Conservation (phyloP, 2,113 vertebrate genomes). For the Hippocampus barbouri region DNA sequence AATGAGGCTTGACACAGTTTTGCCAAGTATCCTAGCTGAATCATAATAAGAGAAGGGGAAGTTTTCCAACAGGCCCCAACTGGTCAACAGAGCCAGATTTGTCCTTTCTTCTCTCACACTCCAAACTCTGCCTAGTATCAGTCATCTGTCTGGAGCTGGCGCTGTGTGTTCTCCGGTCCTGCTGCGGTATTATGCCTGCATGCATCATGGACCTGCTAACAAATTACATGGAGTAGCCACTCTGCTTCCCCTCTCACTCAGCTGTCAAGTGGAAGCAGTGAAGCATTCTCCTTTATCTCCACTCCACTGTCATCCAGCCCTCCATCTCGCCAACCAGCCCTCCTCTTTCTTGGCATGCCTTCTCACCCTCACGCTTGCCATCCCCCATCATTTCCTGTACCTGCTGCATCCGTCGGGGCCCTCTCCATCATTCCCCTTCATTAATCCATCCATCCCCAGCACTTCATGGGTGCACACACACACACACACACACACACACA, state of each 20-base stretch:
- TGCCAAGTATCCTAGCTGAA: slow-evolving; percentile 5
- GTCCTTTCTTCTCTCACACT: slow-evolving; percentile 18
- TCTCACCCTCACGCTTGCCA: slow-evolving; percentile 16
- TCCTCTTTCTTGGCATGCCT: slow-evolving; percentile 18
- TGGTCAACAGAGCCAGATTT: neutral
- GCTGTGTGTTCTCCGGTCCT: slow-evolving; percentile 39
- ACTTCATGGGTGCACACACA: neutral
- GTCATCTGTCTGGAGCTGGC: slow-evolving; percentile 16
- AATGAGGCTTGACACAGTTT: slow-evolving; percentile 12
- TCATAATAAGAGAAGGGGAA: neutral
- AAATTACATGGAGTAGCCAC: slow-evolving; percentile 73
- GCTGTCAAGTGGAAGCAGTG: slow-evolving; percentile 71
- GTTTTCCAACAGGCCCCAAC: slow-evolving; percentile 9
- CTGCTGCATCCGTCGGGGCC: slow-evolving; percentile 33
- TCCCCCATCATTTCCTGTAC: slow-evolving; percentile 21
- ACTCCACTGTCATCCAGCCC: slow-evolving; percentile 41
- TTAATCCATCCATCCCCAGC: slow-evolving; percentile 27
- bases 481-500: neutral
- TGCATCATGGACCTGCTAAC: slow-evolving; percentile 70
- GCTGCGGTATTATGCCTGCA: slow-evolving; percentile 63
- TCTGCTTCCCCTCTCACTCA: slow-evolving; percentile 70
- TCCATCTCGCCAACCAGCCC: slow-evolving; percentile 30
- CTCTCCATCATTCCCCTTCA: slow-evolving; percentile 28
- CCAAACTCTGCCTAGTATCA: slow-evolving; percentile 10
- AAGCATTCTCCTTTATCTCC: slow-evolving; percentile 57